Base-by-base conservation (phyloP, 1,140 invertebrate species). In the Tetranychus cinnabarinus region DNA sequence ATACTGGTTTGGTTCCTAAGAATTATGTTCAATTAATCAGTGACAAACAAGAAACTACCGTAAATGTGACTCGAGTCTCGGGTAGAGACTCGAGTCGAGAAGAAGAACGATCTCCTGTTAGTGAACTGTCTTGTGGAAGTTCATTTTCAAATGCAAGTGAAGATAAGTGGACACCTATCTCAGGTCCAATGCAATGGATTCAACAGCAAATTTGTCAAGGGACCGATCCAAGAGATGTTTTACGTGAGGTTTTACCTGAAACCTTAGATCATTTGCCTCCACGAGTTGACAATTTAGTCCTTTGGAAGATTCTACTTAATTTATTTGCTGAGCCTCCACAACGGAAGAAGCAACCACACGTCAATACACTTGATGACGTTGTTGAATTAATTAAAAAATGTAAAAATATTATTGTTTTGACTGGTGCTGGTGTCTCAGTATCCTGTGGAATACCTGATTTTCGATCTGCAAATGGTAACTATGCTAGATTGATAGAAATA, bases 371-470 rank as follows among this genome's bases (percentile, higher is more conserved):
- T 8, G 77, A 80, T 23, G 81, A 88, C 72, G 85, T 83, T 5
- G 77, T 86, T n/a, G 66, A 78, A 36, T 71, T 88, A 42, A 75
- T 88, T 60, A 77, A 77, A 57, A 73, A 68, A 1, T 78, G 83
- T 50, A 82, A 83, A 69, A 86, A 85, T 65, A 85, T 96, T 47
- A 83, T 96, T 68, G 84, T 97, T 5, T 73, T 97, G 4, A 95
- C 92, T 37, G 93, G 93, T 34, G 92, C 92, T 59, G 92, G 92
- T 65, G 78, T 80, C 68, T 93, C 88, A 46, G 65, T 72, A 87
- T 88, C 88, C 73, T 87, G 88, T 65, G 91, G 90, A 61, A 95
- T 96, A 69, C 91, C 91, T 48, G 91, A 96, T 72, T 90, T 88
- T 74, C 80, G 91, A 23, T 89, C 86, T 39, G 88, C 88, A 5